phyloP scores from a whole-genome alignment of 2,888 invertebrate genomes.

The Mayetiola destructor region DNA sequence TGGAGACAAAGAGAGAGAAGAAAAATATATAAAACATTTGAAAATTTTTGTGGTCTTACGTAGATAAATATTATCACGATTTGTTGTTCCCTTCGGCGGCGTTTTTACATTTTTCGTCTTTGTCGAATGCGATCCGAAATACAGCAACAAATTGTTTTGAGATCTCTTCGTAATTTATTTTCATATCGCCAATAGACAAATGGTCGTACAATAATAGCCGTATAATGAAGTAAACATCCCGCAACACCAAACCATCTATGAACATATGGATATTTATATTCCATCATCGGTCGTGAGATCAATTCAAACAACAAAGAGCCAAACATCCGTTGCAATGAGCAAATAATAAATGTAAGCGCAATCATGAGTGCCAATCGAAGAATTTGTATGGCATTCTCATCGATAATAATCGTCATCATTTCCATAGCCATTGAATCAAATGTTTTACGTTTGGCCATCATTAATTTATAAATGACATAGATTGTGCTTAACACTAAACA shows the following conservation, averaged over 20 bases:
- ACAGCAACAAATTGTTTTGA: background rate
- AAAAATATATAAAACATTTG: no score
- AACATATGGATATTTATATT: slow-evolving; percentile 19
- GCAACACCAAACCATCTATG: slow-evolving; percentile 15
- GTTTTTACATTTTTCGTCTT: background rate
- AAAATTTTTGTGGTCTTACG: no score
- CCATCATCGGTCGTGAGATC: slow-evolving; percentile 19
- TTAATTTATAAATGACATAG: slow-evolving; percentile 15
- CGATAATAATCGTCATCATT: slow-evolving; percentile 14
- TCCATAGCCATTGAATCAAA: no score
- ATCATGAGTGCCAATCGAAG: slow-evolving; percentile 17
- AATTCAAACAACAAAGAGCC: slow-evolving; percentile 20
- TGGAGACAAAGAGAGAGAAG: no score
- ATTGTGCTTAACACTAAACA: slow-evolving; percentile 16
- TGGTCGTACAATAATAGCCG: slow-evolving; percentile 17
- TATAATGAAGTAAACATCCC: slow-evolving; percentile 17
- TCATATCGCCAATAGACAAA: slow-evolving; percentile 18
- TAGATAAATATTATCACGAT: no score
- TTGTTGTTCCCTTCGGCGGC: no score
- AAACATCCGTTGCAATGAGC: slow-evolving; percentile 18
- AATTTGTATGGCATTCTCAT: slow-evolving; percentile 17
- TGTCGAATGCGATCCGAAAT: background rate
- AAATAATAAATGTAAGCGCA: slow-evolving; percentile 17
- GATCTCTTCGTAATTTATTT: slow-evolving; percentile 7
- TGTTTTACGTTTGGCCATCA: no score